Evolutionary conservation across 2,113 vertebrate species (phyloP).

Genomic region (Podarcis cretensis): DNA sequence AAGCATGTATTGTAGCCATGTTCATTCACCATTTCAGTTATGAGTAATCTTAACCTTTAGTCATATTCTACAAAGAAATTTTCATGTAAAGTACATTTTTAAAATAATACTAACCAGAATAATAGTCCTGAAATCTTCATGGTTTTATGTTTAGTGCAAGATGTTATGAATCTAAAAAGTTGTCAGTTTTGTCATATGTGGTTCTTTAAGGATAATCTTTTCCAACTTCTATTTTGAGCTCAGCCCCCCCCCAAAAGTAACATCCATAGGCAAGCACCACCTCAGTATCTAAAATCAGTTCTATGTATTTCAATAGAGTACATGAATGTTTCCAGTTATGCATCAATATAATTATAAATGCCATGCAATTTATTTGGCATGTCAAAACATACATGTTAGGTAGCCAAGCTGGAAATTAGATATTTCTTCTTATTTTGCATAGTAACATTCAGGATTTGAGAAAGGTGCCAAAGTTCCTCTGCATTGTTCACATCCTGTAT

Average conservation of each 20-base stretch:
- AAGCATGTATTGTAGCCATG: background rate
- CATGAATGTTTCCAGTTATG: background rate
- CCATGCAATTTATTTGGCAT: background rate
- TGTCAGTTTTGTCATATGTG: background rate
- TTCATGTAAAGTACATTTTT: rapidly evolving
- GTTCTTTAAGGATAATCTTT: background rate
- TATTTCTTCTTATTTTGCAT: constrained; percentile 29
- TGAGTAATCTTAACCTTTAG: constrained; percentile 21
- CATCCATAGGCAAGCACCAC: background rate
- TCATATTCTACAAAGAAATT: constrained; percentile 1
- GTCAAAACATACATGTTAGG: background rate
- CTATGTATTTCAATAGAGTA: background rate
- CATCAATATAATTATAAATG: background rate
- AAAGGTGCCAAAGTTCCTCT: constrained; percentile 7
- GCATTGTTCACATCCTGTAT: background rate
- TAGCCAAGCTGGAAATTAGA: constrained; percentile 45
- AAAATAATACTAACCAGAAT: background rate
- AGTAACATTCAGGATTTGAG: constrained; percentile 30
- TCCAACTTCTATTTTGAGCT: background rate
- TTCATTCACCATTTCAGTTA: constrained; percentile 2
- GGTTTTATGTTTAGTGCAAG: background rate
- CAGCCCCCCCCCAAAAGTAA: background rate
- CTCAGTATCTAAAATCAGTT: background rate
- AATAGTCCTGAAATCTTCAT: background rate
- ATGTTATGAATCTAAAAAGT: background rate